These are phyloP conservation scores for human DNA, from an alignment of 2,113 vertebrate species.

Conservation along the genomic window GRCh38 chr13:97141501-97142000, in stretches of 20 bases:
- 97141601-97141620: neutral
- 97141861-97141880: neutral
- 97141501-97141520: slow-evolving; percentile 50
- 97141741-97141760: slow-evolving; percentile 22
- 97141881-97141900: neutral
- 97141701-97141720: neutral
- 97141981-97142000: neutral
- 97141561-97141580: neutral
- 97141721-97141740: slow-evolving; percentile 15
- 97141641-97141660: neutral
- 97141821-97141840: slow-evolving; percentile 6
- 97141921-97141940: neutral
- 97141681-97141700: neutral
- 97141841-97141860: neutral
- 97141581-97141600: slow-evolving; percentile 11
- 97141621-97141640: neutral
- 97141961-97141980: neutral
- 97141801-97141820: neutral
- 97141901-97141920: neutral
- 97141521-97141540: neutral
- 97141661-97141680: neutral
- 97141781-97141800: neutral
- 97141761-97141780: neutral
- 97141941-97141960: neutral
- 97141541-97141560: slow-evolving; percentile 53